Evolutionary conservation across 2,797 vertebrate genomes (phyloP).

Genomic region (Gallirallus australis): DNA sequence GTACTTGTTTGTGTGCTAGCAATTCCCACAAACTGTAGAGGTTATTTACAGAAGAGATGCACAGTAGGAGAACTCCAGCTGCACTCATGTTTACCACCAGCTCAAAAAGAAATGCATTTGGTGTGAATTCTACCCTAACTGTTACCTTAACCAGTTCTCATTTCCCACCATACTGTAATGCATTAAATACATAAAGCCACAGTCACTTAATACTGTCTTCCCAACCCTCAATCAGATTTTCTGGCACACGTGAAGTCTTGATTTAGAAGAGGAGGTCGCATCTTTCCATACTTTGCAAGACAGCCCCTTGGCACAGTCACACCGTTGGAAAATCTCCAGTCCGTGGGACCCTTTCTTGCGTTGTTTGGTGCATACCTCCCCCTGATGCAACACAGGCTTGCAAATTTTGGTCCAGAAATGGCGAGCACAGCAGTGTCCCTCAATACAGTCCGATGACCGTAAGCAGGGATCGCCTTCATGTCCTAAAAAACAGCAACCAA

Average conservation of each 20-base stretch:
- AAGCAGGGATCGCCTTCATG: slow-evolving; percentile 95
- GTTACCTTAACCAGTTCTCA: slow-evolving; percentile 10
- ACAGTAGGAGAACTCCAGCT: slow-evolving; percentile 45
- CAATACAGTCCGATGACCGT: slow-evolving; percentile 93
- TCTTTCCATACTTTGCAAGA: slow-evolving; percentile 99
- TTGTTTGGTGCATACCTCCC: slow-evolving; percentile 96
- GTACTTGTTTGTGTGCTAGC: slow-evolving; percentile 40
- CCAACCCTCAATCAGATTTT: slow-evolving; percentile 82
- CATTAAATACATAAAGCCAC: slow-evolving; percentile 70
- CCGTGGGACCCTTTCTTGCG: slow-evolving; percentile 96
- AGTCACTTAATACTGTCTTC: slow-evolving; percentile 31
- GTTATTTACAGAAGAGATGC: slow-evolving; percentile 77
- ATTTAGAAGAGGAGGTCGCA: slow-evolving; percentile 96
- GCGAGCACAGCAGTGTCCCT: slow-evolving; percentile 95
- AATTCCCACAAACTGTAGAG: slow-evolving; percentile 66
- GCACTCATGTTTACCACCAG: slow-evolving; percentile 20
- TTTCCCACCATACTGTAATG: slow-evolving; percentile 50
- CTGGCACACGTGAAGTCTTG: slow-evolving; percentile 97
- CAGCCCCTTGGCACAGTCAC: slow-evolving; percentile 96
- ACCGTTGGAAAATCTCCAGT: slow-evolving; percentile 97
- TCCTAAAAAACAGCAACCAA: slow-evolving; percentile 76
- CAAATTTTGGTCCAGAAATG: slow-evolving; percentile 99
- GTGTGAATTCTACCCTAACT: slow-evolving; percentile 14
- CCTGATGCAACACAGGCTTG: slow-evolving; percentile 95
- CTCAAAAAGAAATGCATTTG: slow-evolving; percentile 36